Conservation (phyloP, 2,113 vertebrate genomes). For the Brachypteracias leptosomus region DNA sequence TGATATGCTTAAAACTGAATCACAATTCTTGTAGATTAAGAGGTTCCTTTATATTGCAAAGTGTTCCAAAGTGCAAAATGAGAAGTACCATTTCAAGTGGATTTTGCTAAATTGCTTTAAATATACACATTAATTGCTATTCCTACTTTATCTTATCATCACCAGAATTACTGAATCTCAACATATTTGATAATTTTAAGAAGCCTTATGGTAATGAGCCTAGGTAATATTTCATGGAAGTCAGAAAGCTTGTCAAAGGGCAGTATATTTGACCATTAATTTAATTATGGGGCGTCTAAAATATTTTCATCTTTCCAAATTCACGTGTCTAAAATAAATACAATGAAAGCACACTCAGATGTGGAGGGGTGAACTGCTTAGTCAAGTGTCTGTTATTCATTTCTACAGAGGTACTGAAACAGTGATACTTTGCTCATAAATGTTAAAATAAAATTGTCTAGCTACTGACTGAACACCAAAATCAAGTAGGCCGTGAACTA, state of each 20-base stretch:
- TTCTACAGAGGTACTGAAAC: conserved; percentile 40
- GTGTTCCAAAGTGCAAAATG: conserved; percentile 49
- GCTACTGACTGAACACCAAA: background rate
- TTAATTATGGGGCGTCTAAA: conserved; percentile 30
- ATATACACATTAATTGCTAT: conserved; percentile 64
- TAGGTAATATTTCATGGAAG: conserved; percentile 44
- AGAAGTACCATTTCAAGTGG: conserved; percentile 13
- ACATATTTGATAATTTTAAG: conserved; percentile 55
- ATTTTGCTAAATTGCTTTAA: conserved; percentile 69
- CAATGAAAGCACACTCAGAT: background rate
- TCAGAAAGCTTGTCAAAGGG: conserved; percentile 35
- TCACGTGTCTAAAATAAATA: conserved; percentile 11
- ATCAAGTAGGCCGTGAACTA: conserved; percentile 2
- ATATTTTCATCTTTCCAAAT: conserved; percentile 45
- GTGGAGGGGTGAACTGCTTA: background rate
- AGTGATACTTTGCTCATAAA: background rate
- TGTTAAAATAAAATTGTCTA: conserved; percentile 9
- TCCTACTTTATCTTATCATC: conserved; percentile 61
- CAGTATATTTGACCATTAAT: conserved; percentile 34
- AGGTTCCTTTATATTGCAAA: conserved; percentile 40
- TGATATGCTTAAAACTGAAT: conserved; percentile 65
- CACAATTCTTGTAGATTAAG: conserved; percentile 65
- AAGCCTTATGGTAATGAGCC: conserved; percentile 50
- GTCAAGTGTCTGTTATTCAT: conserved; percentile 34
- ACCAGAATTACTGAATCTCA: conserved; percentile 65